Conservation (phyloP, 1,140 invertebrate species). For the Homalodisca vitripennis region DNA sequence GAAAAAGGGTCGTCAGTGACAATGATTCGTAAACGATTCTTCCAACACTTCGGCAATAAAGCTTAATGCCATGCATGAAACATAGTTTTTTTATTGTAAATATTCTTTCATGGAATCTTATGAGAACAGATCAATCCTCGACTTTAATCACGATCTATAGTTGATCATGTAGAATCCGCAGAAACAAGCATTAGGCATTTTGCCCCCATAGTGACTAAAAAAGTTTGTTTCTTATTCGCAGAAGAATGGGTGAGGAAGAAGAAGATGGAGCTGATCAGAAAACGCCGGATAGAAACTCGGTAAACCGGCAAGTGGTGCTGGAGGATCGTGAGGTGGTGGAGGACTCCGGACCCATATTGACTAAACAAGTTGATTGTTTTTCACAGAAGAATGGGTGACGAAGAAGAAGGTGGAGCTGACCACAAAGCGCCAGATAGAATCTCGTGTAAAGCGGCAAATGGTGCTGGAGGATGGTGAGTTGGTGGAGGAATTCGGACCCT, state of each 20-base stretch:
- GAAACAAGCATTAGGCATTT: too few relatives aligned
- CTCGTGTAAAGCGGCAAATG: slow-evolving; percentile 83
- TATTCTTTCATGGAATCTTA: too few relatives aligned
- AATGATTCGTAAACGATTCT: too few relatives aligned
- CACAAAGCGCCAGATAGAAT: slow-evolving; percentile 86
- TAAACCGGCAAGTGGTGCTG: slow-evolving; percentile 82
- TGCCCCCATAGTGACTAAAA: too few relatives aligned
- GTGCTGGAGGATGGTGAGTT: slow-evolving; percentile 87
- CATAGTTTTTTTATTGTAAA: too few relatives aligned
- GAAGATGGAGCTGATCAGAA: slow-evolving; percentile 83
- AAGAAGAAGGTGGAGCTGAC: slow-evolving; percentile 84
- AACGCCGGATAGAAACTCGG: slow-evolving; percentile 85
- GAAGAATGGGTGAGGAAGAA: slow-evolving; percentile 90
- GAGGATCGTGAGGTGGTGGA: slow-evolving; percentile 88
- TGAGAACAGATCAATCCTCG: too few relatives aligned
- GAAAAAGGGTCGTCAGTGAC: too few relatives aligned
- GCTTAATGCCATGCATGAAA: too few relatives aligned
- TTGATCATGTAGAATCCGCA: too few relatives aligned
- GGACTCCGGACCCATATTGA: slow-evolving; percentile 85
- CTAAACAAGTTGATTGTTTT: slow-evolving; percentile 57
- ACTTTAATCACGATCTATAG: too few relatives aligned
- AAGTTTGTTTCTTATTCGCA: slow-evolving; percentile 56
- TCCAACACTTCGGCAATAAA: too few relatives aligned
- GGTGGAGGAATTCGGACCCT: slow-evolving; percentile 81
- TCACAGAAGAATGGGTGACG: slow-evolving; percentile 87